phyloP scores from a whole-genome alignment of 64 coral and sea anemone species.

The Platygyra sinensis region DNA sequence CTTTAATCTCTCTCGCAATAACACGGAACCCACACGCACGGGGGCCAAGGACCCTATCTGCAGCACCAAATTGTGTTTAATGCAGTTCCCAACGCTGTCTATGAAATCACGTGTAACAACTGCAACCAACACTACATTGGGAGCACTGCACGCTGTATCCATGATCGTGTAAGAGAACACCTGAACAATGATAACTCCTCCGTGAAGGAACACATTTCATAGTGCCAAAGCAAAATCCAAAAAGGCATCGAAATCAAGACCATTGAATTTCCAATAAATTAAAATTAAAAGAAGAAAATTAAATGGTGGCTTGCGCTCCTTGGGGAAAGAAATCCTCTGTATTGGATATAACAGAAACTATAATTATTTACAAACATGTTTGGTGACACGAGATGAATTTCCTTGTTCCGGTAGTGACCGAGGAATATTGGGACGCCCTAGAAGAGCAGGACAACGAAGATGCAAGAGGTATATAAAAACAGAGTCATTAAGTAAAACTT shows the following conservation, averaged over 20 bases:
- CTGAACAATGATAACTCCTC: not conserved
- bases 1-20: too few relatives aligned
- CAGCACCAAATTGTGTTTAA: not conserved
- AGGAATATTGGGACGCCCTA: not conserved
- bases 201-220: not conserved
- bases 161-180: conserved; percentile 34
- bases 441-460: not conserved
- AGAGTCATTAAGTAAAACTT: not conserved
- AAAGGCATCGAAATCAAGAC: not conserved
- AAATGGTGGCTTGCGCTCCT: too few relatives aligned
- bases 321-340: too few relatives aligned
- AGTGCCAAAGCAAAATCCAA: not conserved
- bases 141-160: not conserved
- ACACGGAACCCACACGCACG: too few relatives aligned
- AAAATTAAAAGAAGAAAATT: too few relatives aligned
- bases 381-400: not conserved
- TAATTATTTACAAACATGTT: not conserved
- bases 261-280: not conserved
- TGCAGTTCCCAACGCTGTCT: not conserved
- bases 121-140: conserved; percentile 12
- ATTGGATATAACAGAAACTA: not conserved
- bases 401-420: not conserved
- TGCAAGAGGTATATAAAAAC: not conserved
- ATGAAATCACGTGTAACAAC: not conserved
- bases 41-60: not conserved